phyloP scores from a whole-genome alignment of 2,888 invertebrate species.

The Drosophila prolongata region DNA sequence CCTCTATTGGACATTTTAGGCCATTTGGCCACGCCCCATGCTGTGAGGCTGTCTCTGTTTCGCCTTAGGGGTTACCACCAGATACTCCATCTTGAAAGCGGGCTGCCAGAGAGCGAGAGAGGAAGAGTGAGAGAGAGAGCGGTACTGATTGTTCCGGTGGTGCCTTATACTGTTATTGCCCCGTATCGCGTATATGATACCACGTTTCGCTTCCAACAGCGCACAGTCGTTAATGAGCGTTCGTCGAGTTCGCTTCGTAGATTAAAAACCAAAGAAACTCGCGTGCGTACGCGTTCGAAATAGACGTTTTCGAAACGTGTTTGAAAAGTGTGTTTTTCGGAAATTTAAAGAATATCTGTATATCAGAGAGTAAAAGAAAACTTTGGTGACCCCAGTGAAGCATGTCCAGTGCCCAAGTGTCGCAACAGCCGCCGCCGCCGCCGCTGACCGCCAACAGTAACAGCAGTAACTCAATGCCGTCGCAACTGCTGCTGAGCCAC shows the following conservation, averaged over 20 bases:
- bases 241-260: conserved; percentile 57
- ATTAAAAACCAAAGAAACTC: background rate
- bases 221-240: conserved; percentile 81
- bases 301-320: conserved; percentile 22
- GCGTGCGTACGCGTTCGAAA: conserved; percentile 19
- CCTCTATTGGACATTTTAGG: conserved; percentile 17
- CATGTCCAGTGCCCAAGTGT: conserved; percentile 84
- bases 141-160: conserved; percentile 36
- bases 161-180: conserved; percentile 14
- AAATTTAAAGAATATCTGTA: background rate
- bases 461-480: conserved; percentile 57
- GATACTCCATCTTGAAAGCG: conserved; percentile 80
- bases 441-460: conserved; percentile 65
- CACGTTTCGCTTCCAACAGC: conserved; percentile 48
- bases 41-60: conserved; percentile 43
- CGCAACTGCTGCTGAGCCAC: conserved; percentile 80
- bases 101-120: conserved; percentile 29
- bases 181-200: conserved; percentile 71
- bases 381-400: conserved; percentile 53
- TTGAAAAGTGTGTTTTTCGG: background rate
- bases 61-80: conserved; percentile 4
- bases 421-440: conserved; percentile 77
- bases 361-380: background rate
- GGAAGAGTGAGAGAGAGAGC: conserved; percentile 25
- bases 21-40: conserved; percentile 61